phyloP scores from a whole-genome alignment of 2,888 invertebrate genomes.

The Ernsta delagoae region DNA sequence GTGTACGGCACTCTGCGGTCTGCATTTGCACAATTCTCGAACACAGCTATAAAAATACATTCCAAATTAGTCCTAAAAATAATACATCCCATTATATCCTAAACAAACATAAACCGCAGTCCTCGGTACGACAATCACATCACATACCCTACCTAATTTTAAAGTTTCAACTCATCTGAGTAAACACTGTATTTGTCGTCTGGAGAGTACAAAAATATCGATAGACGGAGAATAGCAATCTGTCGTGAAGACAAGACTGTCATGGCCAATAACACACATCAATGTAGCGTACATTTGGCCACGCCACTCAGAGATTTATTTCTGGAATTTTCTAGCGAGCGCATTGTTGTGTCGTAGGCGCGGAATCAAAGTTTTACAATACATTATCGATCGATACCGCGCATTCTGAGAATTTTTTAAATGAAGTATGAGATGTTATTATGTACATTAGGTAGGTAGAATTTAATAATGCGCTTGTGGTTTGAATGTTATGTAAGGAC shows the following conservation, averaged over 20 bases:
- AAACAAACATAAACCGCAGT: constrained; percentile 28
- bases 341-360: constrained; percentile 35
- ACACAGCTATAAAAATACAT: constrained; percentile 20
- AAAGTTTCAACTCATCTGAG: constrained; percentile 76
- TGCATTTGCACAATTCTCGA: constrained; percentile 7
- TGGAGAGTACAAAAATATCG: constrained; percentile 68
- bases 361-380: neutral
- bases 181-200: constrained; percentile 67
- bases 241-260: constrained; percentile 61
- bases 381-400: neutral
- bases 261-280: constrained; percentile 78
- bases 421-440: neutral
- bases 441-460: no score
- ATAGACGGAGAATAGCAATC: constrained; percentile 60
- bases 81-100: constrained; percentile 29
- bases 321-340: constrained; percentile 56
- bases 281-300: constrained; percentile 79
- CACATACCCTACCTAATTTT: constrained; percentile 58
- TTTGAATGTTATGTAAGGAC: no score
- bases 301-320: constrained; percentile 71
- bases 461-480: no score
- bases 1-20: no score
- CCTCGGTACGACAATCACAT: constrained; percentile 29
- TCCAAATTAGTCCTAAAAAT: constrained; percentile 20
- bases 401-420: neutral